Percentiles rank a stretch among this genome's conserved stretches.
These are phyloP conservation scores for Solea senegalensis DNA, from an alignment of 2,113 vertebrate genomes.

Conservation along the genomic window DNA sequence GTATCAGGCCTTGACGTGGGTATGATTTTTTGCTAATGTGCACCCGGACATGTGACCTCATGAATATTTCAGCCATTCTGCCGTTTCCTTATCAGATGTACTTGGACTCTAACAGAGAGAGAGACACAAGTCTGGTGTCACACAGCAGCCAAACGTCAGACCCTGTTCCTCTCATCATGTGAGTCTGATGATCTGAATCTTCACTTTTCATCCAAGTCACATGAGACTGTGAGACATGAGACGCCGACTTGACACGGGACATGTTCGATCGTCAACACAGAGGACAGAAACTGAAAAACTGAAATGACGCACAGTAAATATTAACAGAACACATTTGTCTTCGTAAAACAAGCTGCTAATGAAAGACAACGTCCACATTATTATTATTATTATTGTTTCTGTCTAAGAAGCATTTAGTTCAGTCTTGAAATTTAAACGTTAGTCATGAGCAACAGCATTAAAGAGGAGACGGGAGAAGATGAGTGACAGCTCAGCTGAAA, in stretches of 20 bases:
- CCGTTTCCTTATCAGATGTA: slow-evolving; percentile 31
- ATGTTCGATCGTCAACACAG: too few species aligned
- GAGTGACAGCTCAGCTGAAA: not conserved
- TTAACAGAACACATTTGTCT: too few species aligned
- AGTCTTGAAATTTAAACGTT: not conserved
- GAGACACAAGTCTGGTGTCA: not conserved
- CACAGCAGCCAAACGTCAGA: not conserved
- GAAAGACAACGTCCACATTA: too few species aligned
- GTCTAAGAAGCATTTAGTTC: not conserved
- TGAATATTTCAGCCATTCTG: slow-evolving; percentile 35
- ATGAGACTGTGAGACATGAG: not conserved
- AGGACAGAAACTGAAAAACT: too few species aligned
- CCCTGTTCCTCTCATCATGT: not conserved
- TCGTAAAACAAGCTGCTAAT: too few species aligned
- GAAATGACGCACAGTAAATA: too few species aligned
- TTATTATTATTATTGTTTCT: too few species aligned
- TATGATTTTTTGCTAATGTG: slow-evolving; percentile 18
- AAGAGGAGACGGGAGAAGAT: not conserved
- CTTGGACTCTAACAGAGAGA: not conserved
- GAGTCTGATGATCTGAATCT: not conserved
- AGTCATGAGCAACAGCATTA: not conserved
- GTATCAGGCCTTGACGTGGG: not conserved
- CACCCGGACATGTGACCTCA: not conserved
- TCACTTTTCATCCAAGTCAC: not conserved
- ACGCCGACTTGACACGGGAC: too few species aligned